These are phyloP conservation scores for Trematomus bernacchii DNA, from an alignment of 2,797 vertebrate genomes.

Conservation along the genomic window DNA sequence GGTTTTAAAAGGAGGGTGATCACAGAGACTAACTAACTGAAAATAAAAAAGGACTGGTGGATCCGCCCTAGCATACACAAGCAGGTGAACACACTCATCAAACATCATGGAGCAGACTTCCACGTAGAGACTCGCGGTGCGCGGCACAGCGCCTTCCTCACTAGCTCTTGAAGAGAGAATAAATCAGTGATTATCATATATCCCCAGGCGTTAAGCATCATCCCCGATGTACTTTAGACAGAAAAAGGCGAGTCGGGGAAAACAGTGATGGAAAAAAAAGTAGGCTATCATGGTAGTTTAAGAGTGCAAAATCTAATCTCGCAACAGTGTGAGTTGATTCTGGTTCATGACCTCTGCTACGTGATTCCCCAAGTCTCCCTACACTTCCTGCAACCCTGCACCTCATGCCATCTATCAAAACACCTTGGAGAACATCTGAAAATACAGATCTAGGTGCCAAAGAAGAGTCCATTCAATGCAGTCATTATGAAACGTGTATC, in stretches of 20 bases:
- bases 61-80: neutral
- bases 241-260: conserved; percentile 9
- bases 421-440: conserved; percentile 18
- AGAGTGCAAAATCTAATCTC: conserved; percentile 14
- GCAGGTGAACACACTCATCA: conserved; percentile 54
- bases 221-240: conserved; percentile 41
- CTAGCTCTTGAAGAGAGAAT: conserved; percentile 55
- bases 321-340: conserved; percentile 2
- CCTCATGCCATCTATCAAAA: neutral
- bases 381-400: conserved; percentile 3
- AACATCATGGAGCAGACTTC: conserved; percentile 48
- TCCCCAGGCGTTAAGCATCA: conserved; percentile 51
- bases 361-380: neutral
- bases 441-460: neutral
- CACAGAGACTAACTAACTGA: conserved; percentile 49
- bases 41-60: conserved; percentile 25
- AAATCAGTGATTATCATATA: conserved; percentile 68
- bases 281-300: neutral
- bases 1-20: conserved; percentile 38
- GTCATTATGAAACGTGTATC: conserved; percentile 31
- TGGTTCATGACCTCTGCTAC: conserved; percentile 29
- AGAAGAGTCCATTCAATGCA: conserved; percentile 15
- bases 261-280: neutral
- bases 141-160: conserved; percentile 34
- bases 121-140: conserved; percentile 48